A percentile compares a stretch with the other conserved stretches of the same genome.
phyloP scores from a whole-genome alignment of 2,888 invertebrate species.

The Synergus umbraculus region DNA sequence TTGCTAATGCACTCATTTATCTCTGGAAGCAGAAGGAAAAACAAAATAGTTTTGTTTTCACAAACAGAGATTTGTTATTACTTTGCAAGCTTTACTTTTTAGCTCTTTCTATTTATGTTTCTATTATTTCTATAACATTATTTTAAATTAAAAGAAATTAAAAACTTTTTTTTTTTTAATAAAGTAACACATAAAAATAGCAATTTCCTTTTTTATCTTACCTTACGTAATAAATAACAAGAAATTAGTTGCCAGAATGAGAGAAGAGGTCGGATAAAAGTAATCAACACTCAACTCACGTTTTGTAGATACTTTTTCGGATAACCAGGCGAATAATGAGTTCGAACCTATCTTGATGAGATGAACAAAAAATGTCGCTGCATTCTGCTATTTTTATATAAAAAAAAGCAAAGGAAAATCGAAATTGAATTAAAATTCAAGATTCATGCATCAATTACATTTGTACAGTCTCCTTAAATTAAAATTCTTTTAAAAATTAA shows the following conservation, averaged over 20 bases:
- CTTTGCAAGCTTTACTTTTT: not conserved
- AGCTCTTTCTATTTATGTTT: not conserved
- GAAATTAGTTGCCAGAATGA: not conserved
- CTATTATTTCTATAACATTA: not conserved
- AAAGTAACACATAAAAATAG: constrained; percentile 1
- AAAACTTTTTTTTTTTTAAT: not conserved
- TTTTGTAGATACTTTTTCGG: not conserved
- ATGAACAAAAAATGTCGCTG: not conserved
- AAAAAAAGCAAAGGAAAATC: not conserved
- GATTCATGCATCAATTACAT: not conserved
- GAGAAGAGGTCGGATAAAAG: constrained; percentile 2
- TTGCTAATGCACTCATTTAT: not conserved
- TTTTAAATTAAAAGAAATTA: too few relatives aligned
- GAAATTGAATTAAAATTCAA: not conserved
- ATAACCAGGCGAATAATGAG: not conserved
- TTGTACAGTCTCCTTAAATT: not conserved
- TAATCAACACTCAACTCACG: constrained; percentile 16
- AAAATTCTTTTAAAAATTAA: not conserved
- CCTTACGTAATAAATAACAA: not conserved
- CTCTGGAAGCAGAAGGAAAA: not conserved
- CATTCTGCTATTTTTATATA: not conserved
- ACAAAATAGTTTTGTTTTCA: not conserved
- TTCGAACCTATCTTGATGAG: constrained; percentile 5
- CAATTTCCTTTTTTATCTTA: not conserved
- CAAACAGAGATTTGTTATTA: not conserved